Base-by-base conservation (phyloP, 2,888 invertebrate species). In the Spilosoma lubricipeda region DNA sequence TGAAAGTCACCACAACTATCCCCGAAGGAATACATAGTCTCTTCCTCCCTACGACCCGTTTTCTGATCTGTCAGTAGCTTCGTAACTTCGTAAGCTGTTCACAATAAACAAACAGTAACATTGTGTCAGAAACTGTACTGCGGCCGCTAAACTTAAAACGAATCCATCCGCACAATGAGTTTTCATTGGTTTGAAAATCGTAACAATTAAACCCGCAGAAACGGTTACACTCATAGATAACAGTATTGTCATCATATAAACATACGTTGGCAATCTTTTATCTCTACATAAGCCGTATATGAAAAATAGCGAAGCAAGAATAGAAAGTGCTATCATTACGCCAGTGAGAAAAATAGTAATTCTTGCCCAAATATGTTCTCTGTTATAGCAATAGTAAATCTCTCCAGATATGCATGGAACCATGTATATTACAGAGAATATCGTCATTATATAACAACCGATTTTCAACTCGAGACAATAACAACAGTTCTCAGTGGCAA, bases 391-490 rank as follows among this genome's bases (percentile, higher is more conserved):
- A 23, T 70, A 42, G 11, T 63, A 70, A 27, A 70, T 42, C 63
- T 70, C 70, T 23, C 70, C 70, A 63, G 30, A 13, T 11, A 70
- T 63, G 30, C 59, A 70, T n/a, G 70, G 70, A 23, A 70, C 70
- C 63, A 70, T 63, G 70, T 30, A 42, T 30, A 45, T 63, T 45
- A 88, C 87, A 87, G 88, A 82, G 75, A 79, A 75, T 87, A 90
- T 90, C 90, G 89, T 91, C 90, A 91, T 87, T 79, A 76, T 72
- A 70, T 71, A 78, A 74, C 73, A 78, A 70, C 70, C 77, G 70
- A 64, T 23, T 48, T 71, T 71, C 33, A 71, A 33, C n/a, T 71
- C 64, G 1, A 48, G 71, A 65, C 77, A 71, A 18, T 33, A 71
- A 71, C 71, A 71, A 27, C 71, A 71, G 48, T 48, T 71, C n/a